phyloP scores from a whole-genome alignment of 2,113 vertebrate genomes.

The Thalassoma bifasciatum region DNA sequence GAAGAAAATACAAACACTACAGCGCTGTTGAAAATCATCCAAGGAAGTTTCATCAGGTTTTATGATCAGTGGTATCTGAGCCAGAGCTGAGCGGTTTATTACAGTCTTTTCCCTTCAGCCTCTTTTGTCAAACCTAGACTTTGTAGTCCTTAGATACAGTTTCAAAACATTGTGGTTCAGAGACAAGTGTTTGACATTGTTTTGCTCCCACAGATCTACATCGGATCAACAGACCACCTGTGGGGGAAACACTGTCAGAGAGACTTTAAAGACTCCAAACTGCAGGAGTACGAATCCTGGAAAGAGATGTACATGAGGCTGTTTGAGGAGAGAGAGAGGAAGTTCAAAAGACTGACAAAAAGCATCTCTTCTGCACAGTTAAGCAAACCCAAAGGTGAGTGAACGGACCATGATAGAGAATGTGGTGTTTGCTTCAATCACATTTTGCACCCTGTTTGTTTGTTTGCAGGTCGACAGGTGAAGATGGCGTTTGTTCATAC shows the following conservation, averaged over 20 bases:
- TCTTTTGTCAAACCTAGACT: no score
- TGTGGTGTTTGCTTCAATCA: neutral
- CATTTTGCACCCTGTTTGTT: constrained; percentile 3
- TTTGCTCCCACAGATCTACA: constrained; percentile 77
- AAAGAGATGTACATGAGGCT: constrained; percentile 89
- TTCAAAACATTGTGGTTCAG: neutral
- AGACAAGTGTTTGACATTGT: no score
- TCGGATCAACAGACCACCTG: constrained; percentile 84
- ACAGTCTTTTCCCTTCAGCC: no score
- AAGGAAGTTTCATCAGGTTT: neutral
- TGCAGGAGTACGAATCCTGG: constrained; percentile 88
- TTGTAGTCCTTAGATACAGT: no score
- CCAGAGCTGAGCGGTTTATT: no score
- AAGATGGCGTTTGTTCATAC: constrained; percentile 88
- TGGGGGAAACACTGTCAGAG: constrained; percentile 89
- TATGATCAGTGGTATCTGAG: no score
- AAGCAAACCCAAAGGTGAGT: constrained; percentile 87
- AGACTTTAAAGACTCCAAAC: constrained; percentile 85
- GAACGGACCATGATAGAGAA: neutral
- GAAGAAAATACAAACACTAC: neutral
- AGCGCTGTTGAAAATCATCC: neutral
- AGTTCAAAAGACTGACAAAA: constrained; percentile 86
- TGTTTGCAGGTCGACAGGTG: constrained; percentile 87
- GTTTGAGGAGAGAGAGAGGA: constrained; percentile 86
- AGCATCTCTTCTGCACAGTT: constrained; percentile 87